A percentile compares a stretch with the other conserved stretches of the same genome.
Conservation (phyloP, 2,797 vertebrate genomes). For the Synanceia verrucosa region DNA sequence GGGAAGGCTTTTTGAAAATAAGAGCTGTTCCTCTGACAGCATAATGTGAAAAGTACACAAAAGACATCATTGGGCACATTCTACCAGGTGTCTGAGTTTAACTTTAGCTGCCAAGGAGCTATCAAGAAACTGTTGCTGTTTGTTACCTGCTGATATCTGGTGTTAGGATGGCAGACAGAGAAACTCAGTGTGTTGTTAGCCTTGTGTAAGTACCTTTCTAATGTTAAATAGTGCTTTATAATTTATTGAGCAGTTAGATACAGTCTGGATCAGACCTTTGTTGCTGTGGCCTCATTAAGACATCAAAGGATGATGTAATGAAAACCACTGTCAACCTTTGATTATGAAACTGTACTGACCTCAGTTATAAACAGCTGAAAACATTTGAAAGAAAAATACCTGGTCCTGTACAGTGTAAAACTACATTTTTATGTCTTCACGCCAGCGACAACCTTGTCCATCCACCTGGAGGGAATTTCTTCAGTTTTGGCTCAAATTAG, state of each 20-base stretch:
- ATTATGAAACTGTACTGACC: background rate
- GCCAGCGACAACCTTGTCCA: background rate
- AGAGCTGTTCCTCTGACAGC: background rate
- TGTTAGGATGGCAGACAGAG: background rate
- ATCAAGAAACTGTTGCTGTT: constrained; percentile 4
- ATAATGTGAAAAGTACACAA: background rate
- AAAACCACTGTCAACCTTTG: background rate
- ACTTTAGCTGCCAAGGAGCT: background rate
- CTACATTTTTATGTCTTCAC: background rate
- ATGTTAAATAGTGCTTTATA: background rate
- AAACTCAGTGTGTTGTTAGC: background rate
- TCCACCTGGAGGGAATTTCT: background rate
- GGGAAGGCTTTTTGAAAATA: background rate
- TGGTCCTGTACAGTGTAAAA: background rate
- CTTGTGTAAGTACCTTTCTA: background rate
- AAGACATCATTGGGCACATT: background rate
- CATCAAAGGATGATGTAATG: background rate
- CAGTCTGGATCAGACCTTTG: background rate
- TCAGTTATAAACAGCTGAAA: background rate
- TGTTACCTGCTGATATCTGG: background rate
- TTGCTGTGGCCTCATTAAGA: background rate
- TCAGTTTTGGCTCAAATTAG: background rate
- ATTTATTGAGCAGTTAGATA: constrained; percentile 10
- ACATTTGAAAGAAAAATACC: background rate
- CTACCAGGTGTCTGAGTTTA: constrained; percentile 3